Evolutionary conservation across 2,888 invertebrate genomes (phyloP).

Genomic region (Archaeoteleia sp.): DNA sequence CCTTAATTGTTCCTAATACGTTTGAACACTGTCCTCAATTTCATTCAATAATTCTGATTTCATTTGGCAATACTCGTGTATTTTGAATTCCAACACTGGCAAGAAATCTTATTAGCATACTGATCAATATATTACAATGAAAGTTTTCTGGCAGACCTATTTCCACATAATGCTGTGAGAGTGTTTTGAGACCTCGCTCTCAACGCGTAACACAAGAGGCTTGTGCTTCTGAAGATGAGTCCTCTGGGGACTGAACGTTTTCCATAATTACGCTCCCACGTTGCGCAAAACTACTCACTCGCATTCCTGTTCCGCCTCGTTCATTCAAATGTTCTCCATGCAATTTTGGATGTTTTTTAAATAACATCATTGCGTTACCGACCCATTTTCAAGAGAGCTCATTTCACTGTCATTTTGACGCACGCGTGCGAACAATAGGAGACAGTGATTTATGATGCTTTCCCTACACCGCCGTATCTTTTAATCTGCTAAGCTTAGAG

Average conservation of each 20-base stretch:
- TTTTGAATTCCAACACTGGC: background rate
- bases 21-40: no score
- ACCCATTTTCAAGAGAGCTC: no score
- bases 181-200: background rate
- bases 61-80: no score
- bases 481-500: no score
- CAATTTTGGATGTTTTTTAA: no score
- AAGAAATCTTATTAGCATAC: background rate
- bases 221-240: background rate
- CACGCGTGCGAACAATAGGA: no score
- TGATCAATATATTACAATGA: background rate
- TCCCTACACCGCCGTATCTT: no score
- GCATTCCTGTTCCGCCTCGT: background rate
- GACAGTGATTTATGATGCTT: no score
- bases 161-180: background rate
- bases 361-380: no score
- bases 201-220: background rate
- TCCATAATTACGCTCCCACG: constrained; percentile 5
- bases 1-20: no score
- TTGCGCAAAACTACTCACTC: constrained; percentile 5
- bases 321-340: background rate
- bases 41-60: no score
- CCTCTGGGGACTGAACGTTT: constrained; percentile 13
- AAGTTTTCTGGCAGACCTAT: background rate
- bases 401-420: no score